phyloP scores from a whole-genome alignment of 2,888 invertebrate genomes.

The Vanessa cardui region DNA sequence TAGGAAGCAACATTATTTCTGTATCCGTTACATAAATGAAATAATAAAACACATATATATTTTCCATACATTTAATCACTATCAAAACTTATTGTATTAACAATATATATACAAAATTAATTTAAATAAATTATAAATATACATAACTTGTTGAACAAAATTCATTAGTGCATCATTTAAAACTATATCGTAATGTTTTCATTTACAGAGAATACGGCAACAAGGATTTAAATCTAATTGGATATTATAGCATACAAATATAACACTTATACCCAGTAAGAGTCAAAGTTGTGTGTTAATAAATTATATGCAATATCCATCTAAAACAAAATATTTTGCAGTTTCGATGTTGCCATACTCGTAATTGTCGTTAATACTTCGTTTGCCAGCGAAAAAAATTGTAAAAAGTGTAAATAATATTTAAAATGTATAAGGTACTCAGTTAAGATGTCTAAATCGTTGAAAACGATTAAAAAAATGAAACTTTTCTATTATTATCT shows the following conservation, averaged over 20 bases:
- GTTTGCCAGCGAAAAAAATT: neutral
- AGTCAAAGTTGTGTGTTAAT: too few relatives aligned
- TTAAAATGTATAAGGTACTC: slow-evolving; percentile 1
- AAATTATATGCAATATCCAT: too few relatives aligned
- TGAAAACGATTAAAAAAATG: neutral
- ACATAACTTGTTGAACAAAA: neutral
- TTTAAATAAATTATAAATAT: slow-evolving; percentile 1
- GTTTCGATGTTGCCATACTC: too few relatives aligned
- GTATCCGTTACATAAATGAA: neutral
- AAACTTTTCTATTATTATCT: too few relatives aligned
- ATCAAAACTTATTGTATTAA: slow-evolving; percentile 50
- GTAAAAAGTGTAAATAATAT: neutral
- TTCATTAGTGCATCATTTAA: neutral
- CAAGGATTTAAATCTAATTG: neutral
- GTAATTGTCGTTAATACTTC: neutral
- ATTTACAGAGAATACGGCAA: neutral
- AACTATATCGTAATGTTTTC: neutral
- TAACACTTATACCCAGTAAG: slow-evolving; percentile 9
- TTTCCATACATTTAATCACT: slow-evolving; percentile 55
- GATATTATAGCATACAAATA: neutral
- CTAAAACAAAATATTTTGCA: too few relatives aligned
- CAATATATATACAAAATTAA: slow-evolving; percentile 53
- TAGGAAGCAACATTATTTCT: too few relatives aligned
- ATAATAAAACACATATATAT: slow-evolving; percentile 33
- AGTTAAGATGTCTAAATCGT: neutral